Percentiles rank a stretch among this genome's conserved stretches.
phyloP scores from a whole-genome alignment of 2,888 invertebrate species.

The Ceriagrion tenellum region DNA sequence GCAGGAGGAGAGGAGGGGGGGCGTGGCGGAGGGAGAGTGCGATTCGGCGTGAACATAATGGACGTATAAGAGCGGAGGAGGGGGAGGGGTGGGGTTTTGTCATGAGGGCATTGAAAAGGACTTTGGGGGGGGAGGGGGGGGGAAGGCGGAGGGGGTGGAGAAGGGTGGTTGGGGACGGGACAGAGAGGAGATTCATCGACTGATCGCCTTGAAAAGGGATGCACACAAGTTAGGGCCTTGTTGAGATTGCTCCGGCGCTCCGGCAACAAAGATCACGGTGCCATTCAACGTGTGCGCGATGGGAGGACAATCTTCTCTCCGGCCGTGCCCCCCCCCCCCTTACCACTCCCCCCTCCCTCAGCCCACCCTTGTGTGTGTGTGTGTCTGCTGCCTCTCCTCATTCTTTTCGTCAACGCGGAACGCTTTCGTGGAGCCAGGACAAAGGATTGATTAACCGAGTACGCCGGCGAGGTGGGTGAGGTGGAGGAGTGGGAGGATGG shows the following conservation, averaged over 20 bases:
- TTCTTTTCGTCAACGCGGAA: conserved; percentile 46
- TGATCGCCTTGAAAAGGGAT: conserved; percentile 63
- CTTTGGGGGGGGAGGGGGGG: not conserved
- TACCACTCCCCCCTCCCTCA: not conserved
- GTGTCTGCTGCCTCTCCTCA: no score
- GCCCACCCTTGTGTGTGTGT: no score
- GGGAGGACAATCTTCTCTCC: not conserved
- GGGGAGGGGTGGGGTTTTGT: no score
- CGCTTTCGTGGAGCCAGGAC: conserved; percentile 46
- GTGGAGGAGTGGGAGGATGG: no score
- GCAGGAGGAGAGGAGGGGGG: conserved; percentile 16
- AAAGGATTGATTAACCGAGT: conserved; percentile 61
- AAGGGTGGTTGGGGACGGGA: not conserved
- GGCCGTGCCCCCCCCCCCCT: not conserved
- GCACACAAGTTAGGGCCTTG: conserved; percentile 65
- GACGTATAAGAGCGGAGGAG: not conserved
- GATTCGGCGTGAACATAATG: conserved; percentile 5
- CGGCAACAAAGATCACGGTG: conserved; percentile 23
- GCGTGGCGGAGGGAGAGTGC: not conserved
- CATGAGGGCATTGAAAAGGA: not conserved
- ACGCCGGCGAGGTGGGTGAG: no score
- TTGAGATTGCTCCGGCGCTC: conserved; percentile 60
- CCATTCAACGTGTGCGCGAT: not conserved
- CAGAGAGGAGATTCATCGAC: conserved; percentile 44
- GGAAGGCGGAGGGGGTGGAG: not conserved